Percentiles rank a stretch among this genome's conserved stretches.
These are phyloP conservation scores for Belgica antarctica DNA, from an alignment of 2,888 invertebrate species.

Conservation along the genomic window DNA sequence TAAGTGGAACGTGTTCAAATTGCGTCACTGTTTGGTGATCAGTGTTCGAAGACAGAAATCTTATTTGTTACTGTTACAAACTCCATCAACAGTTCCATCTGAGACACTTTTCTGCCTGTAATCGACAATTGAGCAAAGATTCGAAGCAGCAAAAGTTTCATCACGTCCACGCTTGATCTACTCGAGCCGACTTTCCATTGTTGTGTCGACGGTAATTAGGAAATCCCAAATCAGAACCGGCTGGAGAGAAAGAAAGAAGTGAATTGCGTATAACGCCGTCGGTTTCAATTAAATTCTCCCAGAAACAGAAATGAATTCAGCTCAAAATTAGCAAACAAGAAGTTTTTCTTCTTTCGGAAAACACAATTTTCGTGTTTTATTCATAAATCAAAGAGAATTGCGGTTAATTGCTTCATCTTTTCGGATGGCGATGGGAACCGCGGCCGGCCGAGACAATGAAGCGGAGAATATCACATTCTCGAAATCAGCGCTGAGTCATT, in stretches of 20 bases:
- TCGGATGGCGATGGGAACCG: no score
- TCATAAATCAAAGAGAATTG: slow-evolving; percentile 21
- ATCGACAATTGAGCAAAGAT: neutral
- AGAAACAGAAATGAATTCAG: neutral
- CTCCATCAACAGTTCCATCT: no score
- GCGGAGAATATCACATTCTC: neutral
- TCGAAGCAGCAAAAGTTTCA: slow-evolving; percentile 5
- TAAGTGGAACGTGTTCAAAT: no score
- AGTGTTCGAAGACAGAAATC: no score
- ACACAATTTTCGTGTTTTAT: neutral
- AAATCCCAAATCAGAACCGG: slow-evolving; percentile 20
- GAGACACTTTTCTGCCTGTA: neutral
- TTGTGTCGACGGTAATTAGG: slow-evolving; percentile 31
- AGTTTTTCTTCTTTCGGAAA: no score
- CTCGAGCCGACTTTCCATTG: slow-evolving; percentile 10
- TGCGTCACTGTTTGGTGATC: no score
- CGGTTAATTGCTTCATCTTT: slow-evolving; percentile 22
- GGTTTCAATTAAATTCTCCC: neutral
- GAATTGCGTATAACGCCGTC: slow-evolving; percentile 7
- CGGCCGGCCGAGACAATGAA: no score
- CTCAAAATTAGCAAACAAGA: neutral
- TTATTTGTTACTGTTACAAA: no score
- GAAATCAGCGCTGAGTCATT: neutral
- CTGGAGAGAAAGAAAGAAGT: no score
- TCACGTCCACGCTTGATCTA: neutral